Percentiles rank a stretch among this genome's conserved stretches.
These are phyloP conservation scores for Microctonus hyperodae DNA, from an alignment of 2,888 invertebrate genomes.

Conservation along the genomic window DNA sequence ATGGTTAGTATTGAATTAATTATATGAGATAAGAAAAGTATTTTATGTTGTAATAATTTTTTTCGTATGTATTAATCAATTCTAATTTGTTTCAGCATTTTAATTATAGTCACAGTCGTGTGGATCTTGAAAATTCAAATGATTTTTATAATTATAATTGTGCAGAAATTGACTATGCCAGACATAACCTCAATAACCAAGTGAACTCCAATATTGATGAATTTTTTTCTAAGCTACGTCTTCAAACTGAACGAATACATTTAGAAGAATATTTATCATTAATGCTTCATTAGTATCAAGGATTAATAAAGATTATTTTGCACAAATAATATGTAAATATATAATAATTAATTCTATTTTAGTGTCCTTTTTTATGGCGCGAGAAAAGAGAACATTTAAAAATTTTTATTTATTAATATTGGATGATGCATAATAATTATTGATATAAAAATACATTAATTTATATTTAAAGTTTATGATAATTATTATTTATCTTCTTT, in stretches of 20 bases:
- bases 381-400: no score
- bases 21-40: background rate
- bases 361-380: no score
- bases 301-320: background rate
- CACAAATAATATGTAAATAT: background rate
- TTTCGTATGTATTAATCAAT: background rate
- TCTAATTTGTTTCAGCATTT: background rate
- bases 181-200: background rate
- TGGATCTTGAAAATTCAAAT: background rate
- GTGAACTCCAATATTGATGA: background rate
- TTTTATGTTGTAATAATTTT: background rate
- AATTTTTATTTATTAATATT: no score
- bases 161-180: background rate
- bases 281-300: conserved; percentile 20
- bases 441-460: no score
- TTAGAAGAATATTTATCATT: conserved; percentile 47
- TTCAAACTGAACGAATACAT: conserved; percentile 51
- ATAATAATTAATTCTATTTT: no score
- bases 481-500: no score
- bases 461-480: no score
- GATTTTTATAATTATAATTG: background rate
- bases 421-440: no score
- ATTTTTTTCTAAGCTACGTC: conserved; percentile 48
- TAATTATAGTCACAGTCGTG: background rate
- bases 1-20: background rate